phyloP scores from a whole-genome alignment of 2,797 vertebrate genomes.

The Thripadectes ignobilis region DNA sequence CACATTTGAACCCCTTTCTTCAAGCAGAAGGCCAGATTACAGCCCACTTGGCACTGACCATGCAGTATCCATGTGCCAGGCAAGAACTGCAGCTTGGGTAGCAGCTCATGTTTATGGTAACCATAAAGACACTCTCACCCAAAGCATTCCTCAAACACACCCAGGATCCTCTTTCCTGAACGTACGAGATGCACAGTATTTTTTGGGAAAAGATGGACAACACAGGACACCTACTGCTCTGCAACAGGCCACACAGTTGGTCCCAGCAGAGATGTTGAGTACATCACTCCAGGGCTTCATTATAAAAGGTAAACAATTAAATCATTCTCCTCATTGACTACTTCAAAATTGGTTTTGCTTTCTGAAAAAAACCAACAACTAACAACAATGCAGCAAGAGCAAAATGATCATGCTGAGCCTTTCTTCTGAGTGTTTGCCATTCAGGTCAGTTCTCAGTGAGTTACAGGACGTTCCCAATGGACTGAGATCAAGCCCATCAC shows the following conservation, averaged over 20 bases:
- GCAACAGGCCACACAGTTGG: accelerated
- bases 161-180: background rate
- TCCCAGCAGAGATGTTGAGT: background rate
- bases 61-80: background rate
- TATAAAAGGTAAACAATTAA: background rate
- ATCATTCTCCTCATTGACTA: background rate
- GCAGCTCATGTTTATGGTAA: background rate
- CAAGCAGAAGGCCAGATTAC: background rate
- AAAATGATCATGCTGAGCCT: background rate
- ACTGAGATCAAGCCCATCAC: background rate
- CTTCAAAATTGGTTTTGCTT: background rate
- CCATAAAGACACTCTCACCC: background rate
- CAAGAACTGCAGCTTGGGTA: background rate
- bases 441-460: background rate
- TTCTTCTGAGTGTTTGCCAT: background rate
- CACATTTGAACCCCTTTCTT: background rate
- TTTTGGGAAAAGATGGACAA: background rate
- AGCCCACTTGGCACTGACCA: background rate
- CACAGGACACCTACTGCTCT: background rate
- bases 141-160: background rate
- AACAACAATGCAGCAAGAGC: background rate
- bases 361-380: background rate
- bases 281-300: background rate
- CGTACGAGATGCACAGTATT: accelerated
- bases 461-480: background rate